Conservation (phyloP, 2,888 invertebrate genomes). For the Polyommatus icarus region DNA sequence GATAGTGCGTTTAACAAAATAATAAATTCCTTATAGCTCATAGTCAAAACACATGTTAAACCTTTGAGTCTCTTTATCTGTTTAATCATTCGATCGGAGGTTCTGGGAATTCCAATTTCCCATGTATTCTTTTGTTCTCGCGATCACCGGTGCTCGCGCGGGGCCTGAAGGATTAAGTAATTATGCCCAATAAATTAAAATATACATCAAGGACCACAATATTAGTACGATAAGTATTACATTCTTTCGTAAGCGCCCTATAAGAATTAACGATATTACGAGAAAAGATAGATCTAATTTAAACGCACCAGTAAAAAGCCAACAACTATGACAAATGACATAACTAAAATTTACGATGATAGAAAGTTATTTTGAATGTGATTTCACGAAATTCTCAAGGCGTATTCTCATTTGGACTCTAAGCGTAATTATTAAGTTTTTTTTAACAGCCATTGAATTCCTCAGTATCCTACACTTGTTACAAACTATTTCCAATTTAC, state of each 20-base stretch:
- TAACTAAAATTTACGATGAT: neutral
- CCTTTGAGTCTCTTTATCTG: neutral
- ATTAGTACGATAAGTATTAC: neutral
- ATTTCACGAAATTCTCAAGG: neutral
- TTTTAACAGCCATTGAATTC: neutral
- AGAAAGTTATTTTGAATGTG: neutral
- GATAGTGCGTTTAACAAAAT: neutral
- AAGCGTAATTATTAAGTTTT: neutral
- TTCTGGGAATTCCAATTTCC: no score
- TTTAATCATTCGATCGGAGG: no score
- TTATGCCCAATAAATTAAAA: no score
- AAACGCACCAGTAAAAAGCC: neutral
- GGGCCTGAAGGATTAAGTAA: no score
- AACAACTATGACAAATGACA: neutral
- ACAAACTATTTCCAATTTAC: slow-evolving; percentile 3
- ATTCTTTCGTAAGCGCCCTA: neutral
- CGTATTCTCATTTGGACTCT: neutral
- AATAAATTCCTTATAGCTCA: neutral
- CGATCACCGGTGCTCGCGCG: no score
- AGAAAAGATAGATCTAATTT: neutral
- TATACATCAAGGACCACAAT: no score
- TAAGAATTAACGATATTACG: neutral
- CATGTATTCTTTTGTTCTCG: no score
- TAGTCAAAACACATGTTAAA: neutral
- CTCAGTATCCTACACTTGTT: neutral